A percentile compares a stretch with the other conserved stretches of the same genome.
These are phyloP conservation scores for Rhizomys pruinosus DNA, from an alignment of 2,113 vertebrate species.

Conservation along the genomic window DNA sequence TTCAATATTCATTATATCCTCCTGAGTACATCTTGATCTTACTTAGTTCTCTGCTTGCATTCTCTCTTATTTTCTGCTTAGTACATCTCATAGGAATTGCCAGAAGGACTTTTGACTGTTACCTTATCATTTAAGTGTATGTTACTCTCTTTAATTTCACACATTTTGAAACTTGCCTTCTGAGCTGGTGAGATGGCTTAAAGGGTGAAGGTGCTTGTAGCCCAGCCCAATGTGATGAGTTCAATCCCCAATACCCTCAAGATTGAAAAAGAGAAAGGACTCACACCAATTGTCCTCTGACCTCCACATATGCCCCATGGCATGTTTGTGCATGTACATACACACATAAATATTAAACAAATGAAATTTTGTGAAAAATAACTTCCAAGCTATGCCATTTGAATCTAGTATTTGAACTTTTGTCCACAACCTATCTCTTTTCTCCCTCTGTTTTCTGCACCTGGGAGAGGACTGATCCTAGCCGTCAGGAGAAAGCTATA, in stretches of 20 bases:
- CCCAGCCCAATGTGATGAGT: too few species aligned
- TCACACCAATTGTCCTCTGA: neutral
- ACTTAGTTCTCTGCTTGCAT: neutral
- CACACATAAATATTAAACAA: neutral
- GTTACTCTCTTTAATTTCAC: neutral
- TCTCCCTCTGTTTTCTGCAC: neutral
- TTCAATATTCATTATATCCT: accelerated
- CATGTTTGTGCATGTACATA: too few species aligned
- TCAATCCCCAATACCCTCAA: neutral
- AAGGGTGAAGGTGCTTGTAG: neutral
- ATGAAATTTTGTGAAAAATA: neutral
- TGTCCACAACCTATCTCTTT: accelerated
- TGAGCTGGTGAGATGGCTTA: too few species aligned
- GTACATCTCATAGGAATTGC: neutral
- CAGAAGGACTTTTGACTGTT: neutral
- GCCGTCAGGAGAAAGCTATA: neutral
- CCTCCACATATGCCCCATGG: neutral
- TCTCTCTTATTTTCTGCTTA: neutral
- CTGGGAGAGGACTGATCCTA: neutral
- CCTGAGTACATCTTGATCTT: neutral
- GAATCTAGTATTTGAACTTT: neutral
- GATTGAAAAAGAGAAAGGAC: neutral
- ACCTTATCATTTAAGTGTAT: neutral
- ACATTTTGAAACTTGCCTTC: neutral
- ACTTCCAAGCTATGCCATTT: accelerated